Conservation (phyloP, 2,888 invertebrate genomes). For the Oeneis ivallda region DNA sequence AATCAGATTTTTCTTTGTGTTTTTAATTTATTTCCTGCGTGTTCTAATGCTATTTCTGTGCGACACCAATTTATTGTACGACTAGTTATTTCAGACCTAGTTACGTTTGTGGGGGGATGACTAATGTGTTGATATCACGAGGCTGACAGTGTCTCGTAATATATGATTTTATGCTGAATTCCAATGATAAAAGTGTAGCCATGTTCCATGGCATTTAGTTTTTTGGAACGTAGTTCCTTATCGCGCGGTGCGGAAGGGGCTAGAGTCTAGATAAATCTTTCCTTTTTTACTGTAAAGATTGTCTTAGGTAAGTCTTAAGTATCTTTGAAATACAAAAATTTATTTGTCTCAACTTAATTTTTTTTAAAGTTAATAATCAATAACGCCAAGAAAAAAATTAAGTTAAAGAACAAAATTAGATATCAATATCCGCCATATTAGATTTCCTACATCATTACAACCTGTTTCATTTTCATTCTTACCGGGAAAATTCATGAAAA, state of each 20-base stretch:
- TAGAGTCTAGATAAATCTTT: too few relatives aligned
- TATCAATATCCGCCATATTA: too few relatives aligned
- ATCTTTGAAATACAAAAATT: too few relatives aligned
- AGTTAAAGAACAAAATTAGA: too few relatives aligned
- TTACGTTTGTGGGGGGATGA: constrained; percentile 19
- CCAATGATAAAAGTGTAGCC: not conserved
- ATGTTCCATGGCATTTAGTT: not conserved
- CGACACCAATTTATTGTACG: constrained; percentile 22
- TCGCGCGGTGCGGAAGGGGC: too few relatives aligned
- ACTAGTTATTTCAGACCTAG: constrained; percentile 18
- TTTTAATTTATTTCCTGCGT: constrained; percentile 27
- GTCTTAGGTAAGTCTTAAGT: too few relatives aligned
- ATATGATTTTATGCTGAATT: not conserved
- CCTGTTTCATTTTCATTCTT: not conserved
- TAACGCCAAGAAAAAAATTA: too few relatives aligned
- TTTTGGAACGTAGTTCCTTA: too few relatives aligned
- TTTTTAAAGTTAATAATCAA: too few relatives aligned
- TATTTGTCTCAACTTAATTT: too few relatives aligned
- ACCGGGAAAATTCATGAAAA: constrained; percentile 1
- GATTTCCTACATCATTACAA: too few relatives aligned
- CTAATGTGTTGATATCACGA: constrained; percentile 17
- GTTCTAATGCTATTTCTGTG: constrained; percentile 22
- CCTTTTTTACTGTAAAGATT: too few relatives aligned
- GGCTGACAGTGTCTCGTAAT: not conserved
- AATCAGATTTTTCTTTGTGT: constrained; percentile 16